Conservation (phyloP, 1,140 invertebrate species). For the Nephotettix cincticeps region DNA sequence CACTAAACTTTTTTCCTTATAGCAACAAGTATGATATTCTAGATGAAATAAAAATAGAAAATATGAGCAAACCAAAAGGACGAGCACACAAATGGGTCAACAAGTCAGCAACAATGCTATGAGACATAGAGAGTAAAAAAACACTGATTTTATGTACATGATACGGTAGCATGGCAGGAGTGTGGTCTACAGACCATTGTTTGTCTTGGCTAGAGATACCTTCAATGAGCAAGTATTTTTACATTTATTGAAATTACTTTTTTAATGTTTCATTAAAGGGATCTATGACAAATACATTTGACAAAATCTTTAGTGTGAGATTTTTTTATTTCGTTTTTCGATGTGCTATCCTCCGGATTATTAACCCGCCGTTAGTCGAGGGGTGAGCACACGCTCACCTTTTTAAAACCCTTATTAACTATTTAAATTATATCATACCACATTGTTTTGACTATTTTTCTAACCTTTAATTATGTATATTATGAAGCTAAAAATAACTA, state of each 20-base stretch:
- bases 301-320: background rate
- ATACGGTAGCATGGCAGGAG: slow-evolving; percentile 17
- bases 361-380: background rate
- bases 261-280: background rate
- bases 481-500: no score
- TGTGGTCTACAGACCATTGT: background rate
- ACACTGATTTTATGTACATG: background rate
- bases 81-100: background rate
- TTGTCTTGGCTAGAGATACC: background rate
- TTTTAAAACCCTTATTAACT: no score
- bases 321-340: background rate
- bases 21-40: background rate
- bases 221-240: background rate
- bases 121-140: background rate
- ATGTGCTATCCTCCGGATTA: background rate
- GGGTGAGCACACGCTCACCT: background rate
- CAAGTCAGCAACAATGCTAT: background rate
- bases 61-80: background rate
- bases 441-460: background rate
- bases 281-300: background rate
- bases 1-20: background rate
- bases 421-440: background rate
- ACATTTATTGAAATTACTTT: slow-evolving; percentile 7
- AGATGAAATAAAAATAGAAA: slow-evolving; percentile 9
- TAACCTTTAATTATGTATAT: no score